These are phyloP conservation scores for Plodia interpunctella DNA, from an alignment of 1,140 invertebrate species.

Conservation along the genomic window DNA sequence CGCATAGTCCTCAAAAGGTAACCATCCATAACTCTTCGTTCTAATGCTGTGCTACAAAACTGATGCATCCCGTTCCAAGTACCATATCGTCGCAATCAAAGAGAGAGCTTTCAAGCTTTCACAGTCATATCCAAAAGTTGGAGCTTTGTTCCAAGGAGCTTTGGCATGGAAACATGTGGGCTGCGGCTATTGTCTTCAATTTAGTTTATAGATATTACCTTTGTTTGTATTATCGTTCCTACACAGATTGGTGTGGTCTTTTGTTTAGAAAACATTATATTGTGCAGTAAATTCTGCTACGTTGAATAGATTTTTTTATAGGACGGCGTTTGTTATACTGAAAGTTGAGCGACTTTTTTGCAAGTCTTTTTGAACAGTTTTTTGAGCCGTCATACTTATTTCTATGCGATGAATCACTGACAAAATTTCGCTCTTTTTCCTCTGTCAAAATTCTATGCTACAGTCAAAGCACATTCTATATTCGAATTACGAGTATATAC, in stretches of 20 bases:
- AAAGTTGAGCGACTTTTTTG: no score
- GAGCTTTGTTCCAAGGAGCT: slow-evolving; percentile 27
- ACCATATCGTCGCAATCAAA: slow-evolving; percentile 49
- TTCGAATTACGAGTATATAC: no score
- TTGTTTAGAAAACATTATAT: background rate
- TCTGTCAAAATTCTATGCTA: no score
- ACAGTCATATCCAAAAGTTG: slow-evolving; percentile 35
- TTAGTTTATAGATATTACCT: background rate
- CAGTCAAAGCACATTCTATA: no score
- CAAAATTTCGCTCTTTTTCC: no score
- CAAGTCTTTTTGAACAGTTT: no score
- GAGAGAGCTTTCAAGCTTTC: slow-evolving; percentile 50
- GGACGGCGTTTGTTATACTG: no score
- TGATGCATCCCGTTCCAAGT: slow-evolving; percentile 23
- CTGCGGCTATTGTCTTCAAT: background rate
- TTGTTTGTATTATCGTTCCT: background rate
- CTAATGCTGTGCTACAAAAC: slow-evolving; percentile 26
- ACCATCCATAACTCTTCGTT: background rate
- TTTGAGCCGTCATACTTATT: no score
- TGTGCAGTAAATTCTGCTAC: no score
- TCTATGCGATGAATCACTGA: no score
- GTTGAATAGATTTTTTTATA: no score
- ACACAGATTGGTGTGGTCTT: background rate
- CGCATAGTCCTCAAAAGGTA: background rate
- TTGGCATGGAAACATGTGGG: slow-evolving; percentile 4